These are phyloP conservation scores for Drosophila pseudoobscura DNA, from an alignment of 1,140 invertebrate genomes.

Conservation along the genomic window DNA sequence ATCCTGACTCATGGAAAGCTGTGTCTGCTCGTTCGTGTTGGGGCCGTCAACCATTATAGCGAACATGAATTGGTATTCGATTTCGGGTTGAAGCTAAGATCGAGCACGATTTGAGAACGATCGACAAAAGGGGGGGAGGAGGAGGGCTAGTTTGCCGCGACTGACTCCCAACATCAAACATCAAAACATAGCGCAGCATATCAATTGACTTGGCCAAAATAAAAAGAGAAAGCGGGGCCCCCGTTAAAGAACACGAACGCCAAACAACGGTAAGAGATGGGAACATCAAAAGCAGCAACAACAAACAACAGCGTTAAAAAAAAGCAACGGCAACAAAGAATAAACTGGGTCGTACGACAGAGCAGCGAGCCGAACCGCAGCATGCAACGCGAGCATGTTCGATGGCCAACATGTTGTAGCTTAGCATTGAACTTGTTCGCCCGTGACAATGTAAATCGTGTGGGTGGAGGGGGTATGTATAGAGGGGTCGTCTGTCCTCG, in stretches of 20 bases:
- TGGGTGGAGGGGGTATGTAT: not conserved
- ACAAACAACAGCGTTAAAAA: slow-evolving; percentile 21
- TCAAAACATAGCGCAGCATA: slow-evolving; percentile 69
- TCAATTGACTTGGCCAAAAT: slow-evolving; percentile 77
- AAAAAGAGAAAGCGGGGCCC: slow-evolving; percentile 72
- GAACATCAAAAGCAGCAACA: slow-evolving; percentile 37
- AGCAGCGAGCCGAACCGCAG: slow-evolving; percentile 10
- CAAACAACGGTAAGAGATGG: slow-evolving; percentile 62
- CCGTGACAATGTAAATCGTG: slow-evolving; percentile 24
- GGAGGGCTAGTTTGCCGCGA: not conserved
- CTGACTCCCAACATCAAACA: slow-evolving; percentile 21
- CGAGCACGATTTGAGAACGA: slow-evolving; percentile 45
- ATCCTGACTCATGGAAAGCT: slow-evolving; percentile 16
- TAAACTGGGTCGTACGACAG: slow-evolving; percentile 68
- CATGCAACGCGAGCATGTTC: slow-evolving; percentile 40
- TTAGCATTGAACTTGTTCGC: slow-evolving; percentile 48
- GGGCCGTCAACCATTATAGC: slow-evolving; percentile 10
- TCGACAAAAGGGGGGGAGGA: slow-evolving; percentile 5
- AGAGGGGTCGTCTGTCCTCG: not conserved
- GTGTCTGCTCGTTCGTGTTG: not conserved
- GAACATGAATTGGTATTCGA: slow-evolving; percentile 16
- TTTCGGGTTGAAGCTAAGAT: slow-evolving; percentile 33
- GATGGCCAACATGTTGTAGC: slow-evolving; percentile 8
- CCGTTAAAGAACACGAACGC: slow-evolving; percentile 73
- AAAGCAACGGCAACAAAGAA: slow-evolving; percentile 64